Evolutionary conservation across 2,113 vertebrate genomes (phyloP), one percentile per base, ranked within the genome.

Genomic region (Murina feae): DNA sequence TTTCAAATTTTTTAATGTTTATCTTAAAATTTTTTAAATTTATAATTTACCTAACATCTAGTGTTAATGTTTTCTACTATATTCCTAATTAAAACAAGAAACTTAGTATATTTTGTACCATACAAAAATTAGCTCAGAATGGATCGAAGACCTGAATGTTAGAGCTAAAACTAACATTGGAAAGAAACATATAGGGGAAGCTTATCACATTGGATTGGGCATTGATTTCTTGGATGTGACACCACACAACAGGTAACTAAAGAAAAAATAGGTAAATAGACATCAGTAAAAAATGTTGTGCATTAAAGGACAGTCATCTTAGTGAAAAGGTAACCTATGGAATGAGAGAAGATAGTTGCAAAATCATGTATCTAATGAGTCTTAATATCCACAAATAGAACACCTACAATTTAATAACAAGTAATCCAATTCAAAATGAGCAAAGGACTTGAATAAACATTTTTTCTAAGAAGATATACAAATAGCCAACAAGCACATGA

Each of bases 1-100:
- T 90, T 79, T 90, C 12, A 86, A 69, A 76, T 92, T 63, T 87
- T 76, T 83, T 53, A 63, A 35, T 88, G 30, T 55, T 88, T 83
- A 35, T 88, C 32, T 75, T 87, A 39, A 63, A 35, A 51, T 14
- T 78, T 82, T 87, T 84, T 51, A 35, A 35, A 5, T 63, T 63
- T 58, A 69, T 63, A 25, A 1, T 92, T 88, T 78, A 88, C 49
- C 58, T 91, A 2, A 69, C 51, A 30, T 51, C 37, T 63, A 78
- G 39, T 39, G 47, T 76, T 68, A 32, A 49, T 84, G 75, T 83
- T 69, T 47, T 76, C 47, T 12, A 51, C 63, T 12, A 51, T 76
- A 47, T 88, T 88, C 20, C 18, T 74, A 63, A 32, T 88, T n/a
- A 44, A 84, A 58, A 53, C 49, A 82, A 63, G 35, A 92, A 69